A percentile compares a stretch with the other conserved stretches of the same genome.
phyloP scores from a whole-genome alignment of 2,797 vertebrate species.

The Helicolenus hilgendorfi region DNA sequence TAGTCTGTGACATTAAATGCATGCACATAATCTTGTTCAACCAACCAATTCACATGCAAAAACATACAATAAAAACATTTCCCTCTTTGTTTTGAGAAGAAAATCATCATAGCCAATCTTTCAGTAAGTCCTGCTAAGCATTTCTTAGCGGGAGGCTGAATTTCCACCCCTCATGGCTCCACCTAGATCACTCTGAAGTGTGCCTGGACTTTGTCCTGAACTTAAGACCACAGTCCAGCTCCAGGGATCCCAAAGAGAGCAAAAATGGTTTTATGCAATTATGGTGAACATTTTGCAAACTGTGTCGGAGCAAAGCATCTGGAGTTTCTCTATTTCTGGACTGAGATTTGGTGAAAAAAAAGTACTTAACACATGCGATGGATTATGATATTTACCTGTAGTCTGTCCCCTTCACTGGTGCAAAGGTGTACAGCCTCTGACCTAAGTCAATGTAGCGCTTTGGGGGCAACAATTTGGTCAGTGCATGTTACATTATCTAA shows the following conservation, averaged over 20 bases:
- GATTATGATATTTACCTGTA: conserved; percentile 92
- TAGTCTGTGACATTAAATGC: neutral
- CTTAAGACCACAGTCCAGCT: neutral
- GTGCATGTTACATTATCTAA: neutral
- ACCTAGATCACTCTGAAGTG: neutral
- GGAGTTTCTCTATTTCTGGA: conserved; percentile 9
- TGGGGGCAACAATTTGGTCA: conserved; percentile 41
- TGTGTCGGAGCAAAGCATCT: conserved; percentile 9
- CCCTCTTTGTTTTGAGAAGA: neutral
- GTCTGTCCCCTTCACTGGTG: conserved; percentile 94
- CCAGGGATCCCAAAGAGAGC: neutral
- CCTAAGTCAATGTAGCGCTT: conserved; percentile 97
- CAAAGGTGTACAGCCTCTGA: conserved; percentile 94
- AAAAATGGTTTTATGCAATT: conserved; percentile 7
- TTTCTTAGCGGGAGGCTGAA: neutral
- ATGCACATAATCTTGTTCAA: neutral
- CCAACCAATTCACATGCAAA: neutral
- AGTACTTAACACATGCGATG: neutral
- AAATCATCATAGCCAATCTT: conserved; percentile 4
- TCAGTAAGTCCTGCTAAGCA: conserved; percentile 20
- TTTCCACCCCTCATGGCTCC: conserved; percentile 9
- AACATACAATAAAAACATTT: conserved; percentile 7
- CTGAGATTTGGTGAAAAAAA: neutral
- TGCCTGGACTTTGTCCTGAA: conserved; percentile 35
- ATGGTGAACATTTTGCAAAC: conserved; percentile 7